Evolutionary conservation across 2,113 vertebrate species (phyloP).

Genomic region (Caracal caracal): DNA sequence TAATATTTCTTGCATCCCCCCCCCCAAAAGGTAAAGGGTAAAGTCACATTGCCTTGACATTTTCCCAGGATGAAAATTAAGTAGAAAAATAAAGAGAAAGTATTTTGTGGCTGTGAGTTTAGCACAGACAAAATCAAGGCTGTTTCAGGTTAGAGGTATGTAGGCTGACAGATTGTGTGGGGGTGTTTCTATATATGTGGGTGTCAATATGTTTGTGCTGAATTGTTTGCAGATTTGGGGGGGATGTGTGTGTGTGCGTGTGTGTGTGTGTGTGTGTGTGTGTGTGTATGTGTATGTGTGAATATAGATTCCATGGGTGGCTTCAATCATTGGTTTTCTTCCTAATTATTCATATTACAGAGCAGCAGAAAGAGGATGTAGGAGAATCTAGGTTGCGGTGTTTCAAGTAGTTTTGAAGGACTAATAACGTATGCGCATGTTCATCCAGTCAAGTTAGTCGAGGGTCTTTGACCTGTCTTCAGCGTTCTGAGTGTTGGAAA

Average conservation of each 20-base stretch:
- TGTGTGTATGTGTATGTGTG: neutral
- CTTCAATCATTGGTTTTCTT: constrained; percentile 49
- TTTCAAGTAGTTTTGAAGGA: neutral
- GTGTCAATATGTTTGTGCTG: constrained; percentile 71
- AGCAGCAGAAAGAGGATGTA: neutral
- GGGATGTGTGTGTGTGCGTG: neutral
- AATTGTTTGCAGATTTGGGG: constrained; percentile 69
- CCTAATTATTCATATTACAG: neutral
- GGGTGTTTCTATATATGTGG: constrained; percentile 67
- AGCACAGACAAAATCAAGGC: constrained; percentile 50
- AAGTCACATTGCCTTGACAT: constrained; percentile 46
- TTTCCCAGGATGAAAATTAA: constrained; percentile 31
- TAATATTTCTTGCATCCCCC: neutral
- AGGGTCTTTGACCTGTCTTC: neutral
- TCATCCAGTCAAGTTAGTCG: neutral
- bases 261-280: neutral
- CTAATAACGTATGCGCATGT: neutral
- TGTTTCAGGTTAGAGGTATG: constrained; percentile 63
- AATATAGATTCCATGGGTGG: neutral
- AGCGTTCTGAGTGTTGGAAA: neutral
- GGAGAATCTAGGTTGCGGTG: neutral
- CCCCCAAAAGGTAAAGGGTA: neutral
- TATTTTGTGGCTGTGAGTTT: constrained; percentile 40
- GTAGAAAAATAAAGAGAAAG: constrained; percentile 53
- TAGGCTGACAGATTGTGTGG: constrained; percentile 60